Evolutionary conservation across 2,888 invertebrate genomes (phyloP), one percentile per base, ranked within the genome.

Genomic region (Rotaria socialis): DNA sequence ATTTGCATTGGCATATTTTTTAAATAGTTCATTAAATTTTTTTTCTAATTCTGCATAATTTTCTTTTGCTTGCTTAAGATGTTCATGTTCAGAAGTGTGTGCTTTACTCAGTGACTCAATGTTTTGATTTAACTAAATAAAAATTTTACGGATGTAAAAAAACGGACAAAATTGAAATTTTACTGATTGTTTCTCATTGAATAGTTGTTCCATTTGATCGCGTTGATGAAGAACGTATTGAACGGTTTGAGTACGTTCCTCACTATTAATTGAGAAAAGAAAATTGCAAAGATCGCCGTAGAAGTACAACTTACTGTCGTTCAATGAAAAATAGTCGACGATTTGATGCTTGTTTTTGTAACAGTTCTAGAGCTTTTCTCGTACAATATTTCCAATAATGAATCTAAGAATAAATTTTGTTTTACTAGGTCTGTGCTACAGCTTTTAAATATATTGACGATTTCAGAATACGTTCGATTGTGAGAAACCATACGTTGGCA

Each of bases 311-410:
- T n/a, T 47, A 80, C 80, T 80, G 80, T 80, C 80, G 43, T n/a
- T 80, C 47, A 47, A 80, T 24, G 11, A 80, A 22, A 80, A 2
- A 47, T n/a, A 47, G 24, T 22, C 80, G 80, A n/a, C 80, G 80
- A 24, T 47, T 47, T 47, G 43, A 11, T 80, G 80, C 80, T 80
- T 80, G 80, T 80, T 47, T 80, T 47, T 80, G 80, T 14, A 80
- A n/a, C 24, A 80, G 47, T 4, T 80, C 47, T 41, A 80, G 7
- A 11, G 80, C 80, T 47, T 43, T 47, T 11, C 47, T 47, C n/a
- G 80, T 80, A 47, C 24, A 43, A 47, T 80, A 47, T 47, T 47
- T 43, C 80, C 80, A 80, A 47, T 80, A 80, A n/a, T 47, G 11
- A 47, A 80, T 47, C 80, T 80, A 80, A 67, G 2, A n/a, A 58